phyloP scores from a whole-genome alignment of 2,888 invertebrate species.

The Magallana nippona region DNA sequence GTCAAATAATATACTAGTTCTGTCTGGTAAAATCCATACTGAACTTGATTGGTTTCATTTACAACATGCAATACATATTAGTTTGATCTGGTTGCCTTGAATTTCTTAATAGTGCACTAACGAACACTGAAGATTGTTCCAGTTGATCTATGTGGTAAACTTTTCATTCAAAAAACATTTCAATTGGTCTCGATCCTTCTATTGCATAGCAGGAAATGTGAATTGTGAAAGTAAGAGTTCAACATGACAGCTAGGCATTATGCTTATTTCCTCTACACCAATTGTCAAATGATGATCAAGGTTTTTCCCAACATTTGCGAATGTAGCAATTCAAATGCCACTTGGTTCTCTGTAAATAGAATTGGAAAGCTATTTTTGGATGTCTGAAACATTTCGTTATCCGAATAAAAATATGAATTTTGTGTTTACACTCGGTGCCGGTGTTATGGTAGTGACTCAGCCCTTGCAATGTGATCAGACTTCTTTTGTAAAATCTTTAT shows the following conservation, averaged over 20 bases:
- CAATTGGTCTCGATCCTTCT: not conserved
- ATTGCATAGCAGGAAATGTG: slow-evolving; percentile 1
- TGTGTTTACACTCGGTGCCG: not conserved
- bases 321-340: slow-evolving; percentile 27
- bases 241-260: not conserved
- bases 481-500: not conserved
- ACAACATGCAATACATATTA: too few species aligned
- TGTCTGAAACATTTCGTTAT: not conserved
- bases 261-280: not conserved
- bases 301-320: slow-evolving; percentile 20
- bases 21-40: too few species aligned
- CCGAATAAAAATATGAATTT: slow-evolving; percentile 10
- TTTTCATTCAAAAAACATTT: not conserved
- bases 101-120: too few species aligned
- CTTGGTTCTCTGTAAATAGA: not conserved
- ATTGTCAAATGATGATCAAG: slow-evolving; percentile 19
- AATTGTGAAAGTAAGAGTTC: not conserved
- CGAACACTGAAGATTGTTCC: too few species aligned
- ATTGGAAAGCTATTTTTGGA: slow-evolving; percentile 12
- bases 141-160: not conserved
- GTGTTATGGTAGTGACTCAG: not conserved
- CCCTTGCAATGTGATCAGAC: not conserved
- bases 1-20: too few species aligned
- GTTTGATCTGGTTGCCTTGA: too few species aligned
- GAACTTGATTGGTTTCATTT: too few species aligned